Percentiles rank a stretch among this genome's conserved stretches.
Conservation (phyloP, 2,113 vertebrate genomes). For the Cheilinus undulatus region DNA sequence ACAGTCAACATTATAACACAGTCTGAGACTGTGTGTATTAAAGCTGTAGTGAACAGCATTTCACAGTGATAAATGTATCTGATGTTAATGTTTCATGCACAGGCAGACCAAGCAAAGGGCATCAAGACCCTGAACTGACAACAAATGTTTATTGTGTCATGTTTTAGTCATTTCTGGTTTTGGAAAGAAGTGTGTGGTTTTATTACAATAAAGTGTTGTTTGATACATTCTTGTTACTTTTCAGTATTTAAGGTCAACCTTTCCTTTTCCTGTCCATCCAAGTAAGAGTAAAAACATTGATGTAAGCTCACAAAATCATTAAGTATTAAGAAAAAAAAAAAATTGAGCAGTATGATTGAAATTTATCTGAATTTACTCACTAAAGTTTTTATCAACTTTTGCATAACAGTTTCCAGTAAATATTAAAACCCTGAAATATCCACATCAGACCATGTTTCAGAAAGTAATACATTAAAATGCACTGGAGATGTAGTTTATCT, state of each 20-base stretch:
- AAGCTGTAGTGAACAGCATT: neutral
- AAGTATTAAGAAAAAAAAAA: neutral
- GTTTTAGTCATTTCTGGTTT: conserved; percentile 23
- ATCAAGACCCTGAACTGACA: conserved; percentile 23
- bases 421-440: no score
- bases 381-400: no score
- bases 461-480: no score
- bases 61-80: neutral
- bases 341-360: no score
- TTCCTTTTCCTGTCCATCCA: neutral
- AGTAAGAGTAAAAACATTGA: no score
- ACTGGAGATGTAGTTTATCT: no score
- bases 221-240: no score
- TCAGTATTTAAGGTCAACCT: no score
- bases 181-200: conserved; percentile 48
- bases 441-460: no score
- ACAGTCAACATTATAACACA: conserved; percentile 1
- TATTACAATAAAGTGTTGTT: conserved; percentile 63
- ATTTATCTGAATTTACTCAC: no score
- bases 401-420: no score
- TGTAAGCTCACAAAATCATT: no score
- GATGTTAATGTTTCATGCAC: conserved; percentile 15
- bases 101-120: conserved; percentile 5
- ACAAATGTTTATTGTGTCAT: conserved; percentile 5
- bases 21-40: conserved; percentile 5